A percentile compares a stretch with the other conserved stretches of the same genome.
Conservation (phyloP, 2,113 vertebrate genomes). For the Eretmodus cyanostictus region DNA sequence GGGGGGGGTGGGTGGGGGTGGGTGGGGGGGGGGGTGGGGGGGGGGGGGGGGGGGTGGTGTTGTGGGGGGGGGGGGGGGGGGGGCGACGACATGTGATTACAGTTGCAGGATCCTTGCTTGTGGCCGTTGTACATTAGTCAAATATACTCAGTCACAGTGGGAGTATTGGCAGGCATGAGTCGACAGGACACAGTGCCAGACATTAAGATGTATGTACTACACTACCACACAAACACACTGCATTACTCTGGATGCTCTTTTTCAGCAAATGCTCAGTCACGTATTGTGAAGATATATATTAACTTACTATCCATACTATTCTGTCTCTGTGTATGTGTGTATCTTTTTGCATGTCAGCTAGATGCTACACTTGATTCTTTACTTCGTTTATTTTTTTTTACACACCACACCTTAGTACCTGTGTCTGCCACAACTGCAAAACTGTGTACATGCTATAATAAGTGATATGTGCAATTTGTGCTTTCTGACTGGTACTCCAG, state of each 20-base stretch:
- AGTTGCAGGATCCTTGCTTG: neutral
- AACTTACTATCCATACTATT: neutral
- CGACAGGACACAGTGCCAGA: constrained; percentile 45
- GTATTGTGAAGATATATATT: constrained; percentile 41
- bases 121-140: constrained; percentile 54
- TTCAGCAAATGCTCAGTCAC: constrained; percentile 49
- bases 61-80: too few relatives aligned
- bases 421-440: neutral
- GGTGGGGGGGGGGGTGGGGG: too few relatives aligned
- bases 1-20: too few relatives aligned
- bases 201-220: constrained; percentile 63
- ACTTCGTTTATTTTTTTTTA: neutral
- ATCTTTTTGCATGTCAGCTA: constrained; percentile 7
- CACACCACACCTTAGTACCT: neutral
- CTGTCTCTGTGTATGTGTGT: neutral
- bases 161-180: constrained; percentile 58
- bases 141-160: constrained; percentile 35
- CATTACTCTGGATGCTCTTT: constrained; percentile 25
- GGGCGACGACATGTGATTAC: neutral
- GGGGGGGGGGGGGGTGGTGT: too few relatives aligned
- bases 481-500: constrained; percentile 30
- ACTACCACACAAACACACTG: constrained; percentile 28
- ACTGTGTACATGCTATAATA: neutral
- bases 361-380: neutral
- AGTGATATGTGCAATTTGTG: constrained; percentile 18